phyloP scores from a whole-genome alignment of 2,797 vertebrate species.

The Lateolabrax maculatus region DNA sequence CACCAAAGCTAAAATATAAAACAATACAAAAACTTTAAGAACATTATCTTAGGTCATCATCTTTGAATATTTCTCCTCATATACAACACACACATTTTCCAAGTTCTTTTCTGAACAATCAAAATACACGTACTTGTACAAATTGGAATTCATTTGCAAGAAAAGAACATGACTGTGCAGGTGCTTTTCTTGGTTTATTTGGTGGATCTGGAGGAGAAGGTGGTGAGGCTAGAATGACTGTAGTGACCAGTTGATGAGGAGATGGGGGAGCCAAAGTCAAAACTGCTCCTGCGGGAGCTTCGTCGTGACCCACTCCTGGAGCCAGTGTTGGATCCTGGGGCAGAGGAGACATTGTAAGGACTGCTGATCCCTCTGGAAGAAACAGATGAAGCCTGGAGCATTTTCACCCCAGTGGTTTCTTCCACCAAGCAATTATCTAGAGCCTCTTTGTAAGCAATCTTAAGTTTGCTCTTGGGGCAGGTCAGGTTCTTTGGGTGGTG shows the following conservation, averaged over 20 bases:
- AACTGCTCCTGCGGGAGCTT: constrained; percentile 89
- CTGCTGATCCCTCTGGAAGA: constrained; percentile 96
- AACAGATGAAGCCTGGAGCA: constrained; percentile 92
- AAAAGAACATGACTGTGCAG: constrained; percentile 11
- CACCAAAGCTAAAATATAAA: constrained; percentile 41
- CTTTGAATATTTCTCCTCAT: constrained; percentile 1
- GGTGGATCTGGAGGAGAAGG: constrained; percentile 53
- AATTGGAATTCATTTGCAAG: constrained; percentile 3
- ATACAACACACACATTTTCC: constrained; percentile 7
- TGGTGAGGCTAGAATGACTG: constrained; percentile 48
- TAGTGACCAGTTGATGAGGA: constrained; percentile 65
- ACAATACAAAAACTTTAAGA: constrained; percentile 11
- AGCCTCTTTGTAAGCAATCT: constrained; percentile 95
- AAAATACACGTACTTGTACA: constrained; percentile 22
- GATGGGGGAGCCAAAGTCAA: constrained; percentile 84
- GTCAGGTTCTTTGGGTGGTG: constrained; percentile 92
- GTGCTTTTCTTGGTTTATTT: constrained; percentile 43
- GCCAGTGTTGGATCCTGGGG: constrained; percentile 88
- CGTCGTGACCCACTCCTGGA: constrained; percentile 88
- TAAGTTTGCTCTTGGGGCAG: constrained; percentile 97
- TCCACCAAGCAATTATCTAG: constrained; percentile 94
- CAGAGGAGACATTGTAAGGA: constrained; percentile 92
- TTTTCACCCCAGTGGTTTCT: constrained; percentile 90
- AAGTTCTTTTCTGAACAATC: constrained; percentile 5
- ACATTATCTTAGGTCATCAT: neutral